Base-by-base conservation (phyloP, 2,888 invertebrate genomes). In the Carcina quercana region DNA sequence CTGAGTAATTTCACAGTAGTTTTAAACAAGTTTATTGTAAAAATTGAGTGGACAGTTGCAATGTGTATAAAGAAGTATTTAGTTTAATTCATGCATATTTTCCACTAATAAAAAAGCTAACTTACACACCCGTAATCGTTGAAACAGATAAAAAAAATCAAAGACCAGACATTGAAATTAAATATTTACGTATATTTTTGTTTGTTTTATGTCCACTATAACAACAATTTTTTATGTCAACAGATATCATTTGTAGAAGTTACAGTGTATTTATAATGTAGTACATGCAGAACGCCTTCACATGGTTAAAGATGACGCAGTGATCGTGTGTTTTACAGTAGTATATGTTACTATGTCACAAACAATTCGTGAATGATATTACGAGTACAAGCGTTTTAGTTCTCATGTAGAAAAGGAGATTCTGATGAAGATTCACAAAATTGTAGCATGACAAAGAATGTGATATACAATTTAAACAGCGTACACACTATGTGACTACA, bases 161-260 rank as follows among this genome's bases (percentile, higher is more conserved):
- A 54, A 74, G 59, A 60, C 62, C 31, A 61, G 52, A 60, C 40
- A 36, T 40, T 61, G 48, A 76, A 82, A 79, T 79, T 79, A 79
- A 80, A 82, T 80, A 76, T 78, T 79, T 82, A 82, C 78, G 80
- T 82, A 82, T 78, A 76, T 80, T 80, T 79, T 64, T 79, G 63
- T 69, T 72, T 69, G 61, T 66, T 71, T 75, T 73, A 76, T 73
- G 71, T 59, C 59, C 66, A 66, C 74, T 66, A 65, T 73, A 80
- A 80, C 70, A 80, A 78, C 68, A 74, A 69, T 13, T 61, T 72
- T 50, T 55, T 65, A 55, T 64, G 57, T 67, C 63, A 76, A 75
- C 74, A 73, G 60, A 60, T 58, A 58, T 61, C 57, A 54, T 59
- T 66, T 65, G 66, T 59, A 64, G 64, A 59, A 61, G 50, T 52